Conservation (phyloP, 2,797 vertebrate genomes). For the Myotis findleyi region DNA sequence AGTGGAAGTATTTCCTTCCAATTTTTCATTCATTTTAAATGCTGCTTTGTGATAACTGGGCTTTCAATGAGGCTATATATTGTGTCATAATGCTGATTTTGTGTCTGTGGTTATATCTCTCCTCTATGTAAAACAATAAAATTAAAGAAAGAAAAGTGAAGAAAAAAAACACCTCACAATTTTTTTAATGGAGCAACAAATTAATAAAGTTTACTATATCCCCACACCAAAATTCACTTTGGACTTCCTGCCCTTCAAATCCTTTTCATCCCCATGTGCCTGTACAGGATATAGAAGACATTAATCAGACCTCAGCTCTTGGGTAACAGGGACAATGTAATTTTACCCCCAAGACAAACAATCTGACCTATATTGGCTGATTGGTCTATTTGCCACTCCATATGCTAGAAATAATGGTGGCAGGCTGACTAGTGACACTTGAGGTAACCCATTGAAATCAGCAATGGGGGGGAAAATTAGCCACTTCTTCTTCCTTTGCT, state of each 20-base stretch:
- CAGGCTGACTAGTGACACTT: background rate
- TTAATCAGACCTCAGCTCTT: constrained; percentile 53
- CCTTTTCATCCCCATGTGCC: constrained; percentile 13
- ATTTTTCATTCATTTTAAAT: background rate
- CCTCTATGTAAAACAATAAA: background rate
- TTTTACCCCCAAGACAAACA: constrained; percentile 11
- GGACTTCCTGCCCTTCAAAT: constrained; percentile 42
- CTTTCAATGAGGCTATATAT: background rate
- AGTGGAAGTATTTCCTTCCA: background rate
- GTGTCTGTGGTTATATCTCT: background rate
- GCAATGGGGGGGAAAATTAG: background rate
- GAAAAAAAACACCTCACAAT: background rate
- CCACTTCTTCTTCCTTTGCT: background rate
- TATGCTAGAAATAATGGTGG: constrained; percentile 27
- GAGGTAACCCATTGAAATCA: background rate
- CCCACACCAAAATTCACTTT: constrained; percentile 17
- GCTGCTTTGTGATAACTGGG: background rate
- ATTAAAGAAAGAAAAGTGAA: background rate
- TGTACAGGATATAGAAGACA: constrained; percentile 48
- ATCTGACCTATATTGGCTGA: constrained; percentile 31
- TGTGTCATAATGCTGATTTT: background rate
- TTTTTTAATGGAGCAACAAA: background rate
- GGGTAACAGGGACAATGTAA: background rate
- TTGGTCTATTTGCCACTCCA: constrained; percentile 17
- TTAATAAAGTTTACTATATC: constrained; percentile 25